phyloP scores from a whole-genome alignment of 1,140 invertebrate genomes.

The Samia ricini region DNA sequence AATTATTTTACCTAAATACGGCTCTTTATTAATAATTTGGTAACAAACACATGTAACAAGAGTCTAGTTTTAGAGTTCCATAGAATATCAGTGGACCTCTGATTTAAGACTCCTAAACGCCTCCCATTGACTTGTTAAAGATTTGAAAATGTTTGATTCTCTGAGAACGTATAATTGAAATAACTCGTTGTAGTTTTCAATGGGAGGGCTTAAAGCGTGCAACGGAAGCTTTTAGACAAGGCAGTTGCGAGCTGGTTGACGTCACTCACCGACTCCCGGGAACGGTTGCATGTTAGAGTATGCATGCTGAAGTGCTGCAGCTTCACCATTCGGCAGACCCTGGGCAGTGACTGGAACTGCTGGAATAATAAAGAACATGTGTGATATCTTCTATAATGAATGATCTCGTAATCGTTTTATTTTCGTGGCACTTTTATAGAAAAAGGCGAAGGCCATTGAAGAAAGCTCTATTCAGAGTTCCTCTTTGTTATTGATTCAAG shows the following conservation, averaged over 20 bases:
- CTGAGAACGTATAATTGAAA: background rate
- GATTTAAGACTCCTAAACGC: background rate
- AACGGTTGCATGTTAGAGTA: constrained; percentile 94
- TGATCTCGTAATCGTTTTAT: too few relatives aligned
- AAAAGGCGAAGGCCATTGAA: too few relatives aligned
- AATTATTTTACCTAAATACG: too few relatives aligned
- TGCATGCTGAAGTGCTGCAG: constrained; percentile 89
- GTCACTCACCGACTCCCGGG: constrained; percentile 91
- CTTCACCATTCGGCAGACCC: constrained; percentile 92
- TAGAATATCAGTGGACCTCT: background rate
- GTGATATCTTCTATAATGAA: too few relatives aligned
- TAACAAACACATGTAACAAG: background rate
- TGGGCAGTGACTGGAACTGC: constrained; percentile 90
- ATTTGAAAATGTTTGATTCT: background rate
- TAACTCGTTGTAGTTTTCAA: background rate
- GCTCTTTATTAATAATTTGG: too few relatives aligned
- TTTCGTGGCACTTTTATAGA: too few relatives aligned
- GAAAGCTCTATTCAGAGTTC: too few relatives aligned
- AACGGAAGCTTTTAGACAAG: constrained; percentile 3
- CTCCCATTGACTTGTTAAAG: background rate
- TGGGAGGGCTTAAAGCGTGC: constrained; percentile 3
- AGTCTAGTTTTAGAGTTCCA: background rate
- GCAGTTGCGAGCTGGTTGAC: background rate
- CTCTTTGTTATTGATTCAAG: too few relatives aligned
- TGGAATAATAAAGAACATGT: constrained; percentile 27